A percentile compares a stretch with the other conserved stretches of the same genome.
phyloP scores from a whole-genome alignment of 2,888 invertebrate species.

The Drosophila meridionalis region DNA sequence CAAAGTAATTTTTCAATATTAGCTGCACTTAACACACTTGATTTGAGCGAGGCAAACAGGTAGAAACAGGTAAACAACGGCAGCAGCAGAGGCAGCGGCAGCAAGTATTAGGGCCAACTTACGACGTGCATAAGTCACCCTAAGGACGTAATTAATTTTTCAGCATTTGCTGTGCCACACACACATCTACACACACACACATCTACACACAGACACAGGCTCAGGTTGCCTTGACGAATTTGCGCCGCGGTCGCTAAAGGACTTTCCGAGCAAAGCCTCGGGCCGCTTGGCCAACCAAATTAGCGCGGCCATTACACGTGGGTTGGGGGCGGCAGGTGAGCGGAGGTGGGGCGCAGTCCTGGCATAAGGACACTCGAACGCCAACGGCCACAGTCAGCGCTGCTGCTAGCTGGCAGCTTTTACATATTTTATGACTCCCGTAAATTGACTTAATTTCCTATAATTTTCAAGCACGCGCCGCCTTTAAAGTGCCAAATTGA shows the following conservation, averaged over 20 bases:
- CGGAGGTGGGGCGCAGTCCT: background rate
- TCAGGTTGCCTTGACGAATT: conserved; percentile 76
- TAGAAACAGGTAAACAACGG: conserved; percentile 41
- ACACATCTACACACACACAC: conserved; percentile 3
- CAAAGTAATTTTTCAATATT: conserved; percentile 76
- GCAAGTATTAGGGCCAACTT: conserved; percentile 40
- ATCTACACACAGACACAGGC: conserved; percentile 1
- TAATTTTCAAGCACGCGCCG: conserved; percentile 57
- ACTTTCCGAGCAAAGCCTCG: conserved; percentile 47
- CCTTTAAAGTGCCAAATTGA: conserved; percentile 70
- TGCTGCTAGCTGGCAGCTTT: conserved; percentile 27
- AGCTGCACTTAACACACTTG: conserved; percentile 77
- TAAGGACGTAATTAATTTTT: conserved; percentile 84
- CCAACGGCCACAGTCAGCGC: conserved; percentile 23
- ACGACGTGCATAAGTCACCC: conserved; percentile 73
- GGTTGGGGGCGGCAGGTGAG: background rate
- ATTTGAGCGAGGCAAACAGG: conserved; percentile 61
- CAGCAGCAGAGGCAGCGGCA: conserved; percentile 21
- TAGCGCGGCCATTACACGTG: conserved; percentile 64
- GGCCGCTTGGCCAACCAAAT: conserved; percentile 68
- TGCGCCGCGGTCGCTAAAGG: conserved; percentile 63
- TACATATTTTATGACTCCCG: conserved; percentile 74
- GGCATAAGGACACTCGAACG: conserved; percentile 57
- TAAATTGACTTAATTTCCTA: conserved; percentile 78
- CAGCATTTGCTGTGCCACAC: conserved; percentile 72